Percentiles rank a stretch among this genome's conserved stretches.
phyloP scores from a whole-genome alignment of 2,888 invertebrate species.

The Quadriops clusia region DNA sequence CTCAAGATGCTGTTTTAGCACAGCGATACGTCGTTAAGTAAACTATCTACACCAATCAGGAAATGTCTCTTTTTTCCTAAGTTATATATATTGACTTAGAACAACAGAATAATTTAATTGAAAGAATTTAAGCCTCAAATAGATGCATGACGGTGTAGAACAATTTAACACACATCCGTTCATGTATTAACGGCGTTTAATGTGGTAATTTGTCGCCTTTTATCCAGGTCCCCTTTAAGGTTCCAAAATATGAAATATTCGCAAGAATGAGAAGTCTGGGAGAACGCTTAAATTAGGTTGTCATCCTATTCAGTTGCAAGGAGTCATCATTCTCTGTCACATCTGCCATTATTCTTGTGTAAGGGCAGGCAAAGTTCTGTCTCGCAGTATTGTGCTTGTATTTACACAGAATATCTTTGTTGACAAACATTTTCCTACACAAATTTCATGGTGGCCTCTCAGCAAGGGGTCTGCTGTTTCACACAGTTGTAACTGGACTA shows the following conservation, averaged over 20 bases:
- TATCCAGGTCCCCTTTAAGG: too few relatives aligned
- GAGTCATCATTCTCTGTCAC: constrained; percentile 33
- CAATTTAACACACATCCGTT: too few relatives aligned
- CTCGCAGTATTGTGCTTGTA: constrained; percentile 30
- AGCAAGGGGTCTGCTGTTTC: constrained; percentile 28
- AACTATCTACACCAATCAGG: too few relatives aligned
- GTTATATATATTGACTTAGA: too few relatives aligned
- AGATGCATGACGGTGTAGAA: too few relatives aligned
- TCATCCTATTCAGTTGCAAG: constrained; percentile 30
- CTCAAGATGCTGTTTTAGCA: too few relatives aligned
- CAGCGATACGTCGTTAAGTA: too few relatives aligned
- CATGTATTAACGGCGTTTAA: too few relatives aligned
- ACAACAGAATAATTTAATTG: too few relatives aligned
- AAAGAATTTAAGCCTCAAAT: too few relatives aligned
- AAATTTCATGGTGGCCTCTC: constrained; percentile 37
- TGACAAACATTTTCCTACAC: constrained; percentile 37
- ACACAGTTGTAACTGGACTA: constrained; percentile 31
- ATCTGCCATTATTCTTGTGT: constrained; percentile 27
- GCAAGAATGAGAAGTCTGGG: constrained; percentile 10
- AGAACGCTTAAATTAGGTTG: constrained; percentile 31
- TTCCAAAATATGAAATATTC: constrained; percentile 4
- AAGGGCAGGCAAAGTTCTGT: constrained; percentile 19
- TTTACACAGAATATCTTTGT: constrained; percentile 36
- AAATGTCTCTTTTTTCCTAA: too few relatives aligned
- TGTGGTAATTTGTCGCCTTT: too few relatives aligned